Evolutionary conservation across 53 echinoderm and acorn worm genomes (phyloP), one percentile per base, ranked within the genome.

Genomic region (Crossaster papposus): DNA sequence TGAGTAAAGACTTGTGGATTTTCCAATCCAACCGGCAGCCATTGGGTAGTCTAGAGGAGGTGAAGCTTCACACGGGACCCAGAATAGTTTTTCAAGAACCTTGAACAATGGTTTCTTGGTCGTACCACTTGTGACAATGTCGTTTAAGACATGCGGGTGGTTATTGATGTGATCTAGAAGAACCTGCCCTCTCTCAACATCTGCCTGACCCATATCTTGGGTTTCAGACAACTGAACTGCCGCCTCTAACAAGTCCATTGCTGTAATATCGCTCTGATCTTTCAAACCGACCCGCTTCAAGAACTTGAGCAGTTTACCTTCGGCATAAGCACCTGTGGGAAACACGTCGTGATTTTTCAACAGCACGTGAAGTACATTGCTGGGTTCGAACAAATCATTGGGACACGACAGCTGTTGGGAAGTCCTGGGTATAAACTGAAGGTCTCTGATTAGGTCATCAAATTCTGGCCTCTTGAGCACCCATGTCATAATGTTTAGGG

Each of bases 341-440:
- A 96, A 95, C 54, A 91, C 83, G 52, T 64, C 54, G 36, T 70
- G 17, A 44, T 70, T 81, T 20, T 29, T 31, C 28, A 95, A 80
- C 38, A 96, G 81, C 24, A 52, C 30, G 31, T 79, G 52, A 18
- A 96, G 89, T 20, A 32, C 34, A 52, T 83, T 86, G 44, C 51
- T 79, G 36, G 95, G 94, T 55, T 93, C 95, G 79, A 92, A 90
- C 24, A 94, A 34, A 12, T 91, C 93, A 23, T 10, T 11, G 8
- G 91, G 90, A 51, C 77, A 55, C 36, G 72, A 50, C 9, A 76
- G n/a, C 10, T n/a, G 78, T 53, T 32, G 14, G 20, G n/a, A 0
- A 3, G 24, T 23, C 2, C 81, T 90, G 11, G 90, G 93, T 44
- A 96, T 51, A 72, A 95, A 94, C 65, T 28, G 35, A 54, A 90